Percentiles rank a stretch among this genome's conserved stretches.
phyloP scores from a whole-genome alignment of 2,797 vertebrate genomes.

The Thaleichthys pacificus region DNA sequence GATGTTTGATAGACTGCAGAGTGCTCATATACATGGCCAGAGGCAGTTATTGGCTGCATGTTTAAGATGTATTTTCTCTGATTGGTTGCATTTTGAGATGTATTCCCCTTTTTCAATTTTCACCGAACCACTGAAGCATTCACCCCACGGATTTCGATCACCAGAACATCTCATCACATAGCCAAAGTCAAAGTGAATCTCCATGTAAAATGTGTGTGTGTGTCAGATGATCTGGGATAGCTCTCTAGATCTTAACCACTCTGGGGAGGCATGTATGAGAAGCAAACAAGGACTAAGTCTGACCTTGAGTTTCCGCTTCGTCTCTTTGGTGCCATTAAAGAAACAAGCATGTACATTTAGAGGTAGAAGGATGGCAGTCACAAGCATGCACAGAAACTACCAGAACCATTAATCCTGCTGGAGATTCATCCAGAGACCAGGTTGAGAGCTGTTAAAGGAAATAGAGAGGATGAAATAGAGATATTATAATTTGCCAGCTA shows the following conservation, averaged over 20 bases:
- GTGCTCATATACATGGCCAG: neutral
- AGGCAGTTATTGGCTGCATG: neutral
- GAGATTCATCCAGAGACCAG: too few species aligned
- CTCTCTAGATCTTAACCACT: neutral
- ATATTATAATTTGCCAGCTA: too few species aligned
- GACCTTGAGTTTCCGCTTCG: neutral
- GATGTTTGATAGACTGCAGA: neutral
- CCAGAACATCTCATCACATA: neutral
- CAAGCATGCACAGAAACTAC: too few species aligned
- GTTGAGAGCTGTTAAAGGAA: too few species aligned
- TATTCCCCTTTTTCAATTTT: neutral
- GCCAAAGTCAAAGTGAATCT: slow-evolving; percentile 1
- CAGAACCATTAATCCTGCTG: too few species aligned
- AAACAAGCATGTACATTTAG: neutral
- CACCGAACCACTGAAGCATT: neutral
- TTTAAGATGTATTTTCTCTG: too few species aligned
- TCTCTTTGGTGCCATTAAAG: neutral
- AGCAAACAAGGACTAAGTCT: neutral
- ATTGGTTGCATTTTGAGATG: neutral
- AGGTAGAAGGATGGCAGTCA: too few species aligned
- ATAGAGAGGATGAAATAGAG: too few species aligned
- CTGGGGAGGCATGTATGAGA: neutral
- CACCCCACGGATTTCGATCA: neutral
- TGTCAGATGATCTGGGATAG: neutral
- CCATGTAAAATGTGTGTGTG: neutral